These are phyloP conservation scores for Nemapogon koenigi DNA, from an alignment of 2,888 invertebrate genomes.

Conservation along the genomic window DNA sequence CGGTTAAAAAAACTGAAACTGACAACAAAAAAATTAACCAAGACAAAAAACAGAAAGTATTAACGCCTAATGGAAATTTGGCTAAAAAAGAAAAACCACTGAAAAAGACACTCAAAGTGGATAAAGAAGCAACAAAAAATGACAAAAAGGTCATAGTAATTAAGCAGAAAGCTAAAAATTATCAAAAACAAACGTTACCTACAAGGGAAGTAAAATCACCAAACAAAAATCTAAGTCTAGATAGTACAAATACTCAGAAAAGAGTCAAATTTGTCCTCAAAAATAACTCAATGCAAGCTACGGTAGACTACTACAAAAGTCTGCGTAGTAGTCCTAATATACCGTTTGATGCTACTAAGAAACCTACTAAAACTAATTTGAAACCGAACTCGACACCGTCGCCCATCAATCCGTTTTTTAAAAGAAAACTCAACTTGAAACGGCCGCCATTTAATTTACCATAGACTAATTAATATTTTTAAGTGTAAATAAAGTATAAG, in stretches of 20 bases:
- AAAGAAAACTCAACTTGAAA: no score
- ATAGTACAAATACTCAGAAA: conserved; percentile 55
- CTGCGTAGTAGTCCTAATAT: conserved; percentile 75
- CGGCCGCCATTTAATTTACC: no score
- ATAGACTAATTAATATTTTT: no score
- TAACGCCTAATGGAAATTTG: no score
- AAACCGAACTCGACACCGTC: conserved; percentile 72
- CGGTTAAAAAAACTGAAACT: no score
- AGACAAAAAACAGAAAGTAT: no score
- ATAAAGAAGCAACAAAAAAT: no score
- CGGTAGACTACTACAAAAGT: conserved; percentile 75
- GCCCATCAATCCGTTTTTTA: conserved; percentile 81
- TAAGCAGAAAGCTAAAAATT: conserved; percentile 29
- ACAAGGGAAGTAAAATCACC: conserved; percentile 13
- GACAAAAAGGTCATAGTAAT: no score
- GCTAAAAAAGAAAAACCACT: no score
- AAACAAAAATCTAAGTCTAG: conserved; percentile 1
- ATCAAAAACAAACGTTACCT: conserved; percentile 24
- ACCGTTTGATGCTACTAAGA: conserved; percentile 75
- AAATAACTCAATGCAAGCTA: conserved; percentile 73
- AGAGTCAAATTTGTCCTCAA: conserved; percentile 77
- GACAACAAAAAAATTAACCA: no score
- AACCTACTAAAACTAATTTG: conserved; percentile 74
- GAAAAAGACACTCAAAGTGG: no score
- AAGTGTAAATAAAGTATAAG: no score